These are phyloP conservation scores for Brachynemurus nebulosus DNA, from an alignment of 2,888 invertebrate species.

Conservation along the genomic window DNA sequence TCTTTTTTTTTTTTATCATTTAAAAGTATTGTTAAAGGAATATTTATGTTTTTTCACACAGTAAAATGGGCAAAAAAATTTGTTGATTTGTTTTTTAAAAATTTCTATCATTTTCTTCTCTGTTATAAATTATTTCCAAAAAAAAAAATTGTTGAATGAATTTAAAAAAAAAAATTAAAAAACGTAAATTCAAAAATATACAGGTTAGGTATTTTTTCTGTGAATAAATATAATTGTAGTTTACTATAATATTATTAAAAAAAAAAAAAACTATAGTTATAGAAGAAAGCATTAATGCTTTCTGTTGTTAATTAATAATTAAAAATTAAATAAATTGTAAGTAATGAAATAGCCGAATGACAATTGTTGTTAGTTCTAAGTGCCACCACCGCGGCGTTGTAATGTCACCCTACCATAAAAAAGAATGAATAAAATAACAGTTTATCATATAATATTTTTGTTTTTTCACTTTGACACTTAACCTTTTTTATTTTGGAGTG, in stretches of 20 bases:
- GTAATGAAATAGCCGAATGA: slow-evolving; percentile 10
- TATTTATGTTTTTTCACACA: too few relatives aligned
- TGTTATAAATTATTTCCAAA: too few relatives aligned
- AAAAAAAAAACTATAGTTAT: slow-evolving; percentile 8
- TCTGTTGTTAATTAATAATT: slow-evolving; percentile 12
- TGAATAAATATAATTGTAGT: slow-evolving; percentile 1
- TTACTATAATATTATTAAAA: not conserved
- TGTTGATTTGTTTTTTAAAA: slow-evolving; percentile 1
- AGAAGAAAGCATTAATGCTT: slow-evolving; percentile 9
- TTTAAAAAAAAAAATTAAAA: not conserved
- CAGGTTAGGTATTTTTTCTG: slow-evolving; percentile 1
- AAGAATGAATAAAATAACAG: slow-evolving; percentile 10
- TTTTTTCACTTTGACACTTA: too few relatives aligned
- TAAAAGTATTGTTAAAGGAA: too few relatives aligned
- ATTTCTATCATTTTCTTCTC: too few relatives aligned
- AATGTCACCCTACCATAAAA: slow-evolving; percentile 12
- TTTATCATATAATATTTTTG: slow-evolving; percentile 1
- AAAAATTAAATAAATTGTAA: slow-evolving; percentile 6
- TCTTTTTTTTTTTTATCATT: too few relatives aligned
- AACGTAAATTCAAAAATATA: not conserved
- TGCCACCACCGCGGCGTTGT: slow-evolving; percentile 12
- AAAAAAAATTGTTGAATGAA: slow-evolving; percentile 1
- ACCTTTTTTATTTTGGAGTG: too few relatives aligned
- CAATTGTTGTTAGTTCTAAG: slow-evolving; percentile 12
- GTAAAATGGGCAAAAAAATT: too few relatives aligned